Evolutionary conservation across 2,113 vertebrate genomes (phyloP).

Genomic region (Oxyruncus cristatus): DNA sequence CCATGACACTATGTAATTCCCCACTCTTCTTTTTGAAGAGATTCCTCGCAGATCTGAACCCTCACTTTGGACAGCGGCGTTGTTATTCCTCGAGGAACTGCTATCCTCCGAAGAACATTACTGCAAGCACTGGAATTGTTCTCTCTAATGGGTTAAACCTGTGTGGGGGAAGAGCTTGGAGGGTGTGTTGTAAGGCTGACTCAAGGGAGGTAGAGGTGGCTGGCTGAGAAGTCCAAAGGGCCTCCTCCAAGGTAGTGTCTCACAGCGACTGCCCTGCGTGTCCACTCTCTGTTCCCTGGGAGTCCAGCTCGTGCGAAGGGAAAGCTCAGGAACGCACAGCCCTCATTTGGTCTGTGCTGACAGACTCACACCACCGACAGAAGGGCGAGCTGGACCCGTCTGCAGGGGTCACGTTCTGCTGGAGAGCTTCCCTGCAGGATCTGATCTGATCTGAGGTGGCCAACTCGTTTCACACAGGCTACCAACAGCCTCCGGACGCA

Average conservation of each 20-base stretch:
- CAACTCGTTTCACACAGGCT: not conserved
- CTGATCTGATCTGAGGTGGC: not conserved
- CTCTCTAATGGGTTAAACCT: not conserved
- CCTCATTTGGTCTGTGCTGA: not conserved
- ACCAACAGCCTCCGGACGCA: not conserved
- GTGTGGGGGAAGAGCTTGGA: not conserved
- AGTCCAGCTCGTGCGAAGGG: not conserved
- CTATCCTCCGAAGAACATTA: not conserved
- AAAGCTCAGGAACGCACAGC: fast-evolving
- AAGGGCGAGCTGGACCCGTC: not conserved
- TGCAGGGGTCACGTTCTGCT: not conserved
- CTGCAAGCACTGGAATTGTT: not conserved
- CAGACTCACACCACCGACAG: not conserved
- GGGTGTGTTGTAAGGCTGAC: not conserved
- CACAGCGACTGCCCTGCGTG: not conserved
- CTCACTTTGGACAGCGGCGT: not conserved
- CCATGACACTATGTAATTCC: not conserved
- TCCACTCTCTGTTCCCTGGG: not conserved
- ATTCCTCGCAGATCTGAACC: not conserved
- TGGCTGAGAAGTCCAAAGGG: not conserved
- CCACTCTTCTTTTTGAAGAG: not conserved
- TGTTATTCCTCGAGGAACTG: not conserved
- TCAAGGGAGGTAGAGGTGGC: not conserved
- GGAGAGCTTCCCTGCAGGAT: not conserved
- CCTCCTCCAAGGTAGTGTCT: not conserved